phyloP scores from a whole-genome alignment of 2,113 vertebrate species.

The Procapra przewalskii region DNA sequence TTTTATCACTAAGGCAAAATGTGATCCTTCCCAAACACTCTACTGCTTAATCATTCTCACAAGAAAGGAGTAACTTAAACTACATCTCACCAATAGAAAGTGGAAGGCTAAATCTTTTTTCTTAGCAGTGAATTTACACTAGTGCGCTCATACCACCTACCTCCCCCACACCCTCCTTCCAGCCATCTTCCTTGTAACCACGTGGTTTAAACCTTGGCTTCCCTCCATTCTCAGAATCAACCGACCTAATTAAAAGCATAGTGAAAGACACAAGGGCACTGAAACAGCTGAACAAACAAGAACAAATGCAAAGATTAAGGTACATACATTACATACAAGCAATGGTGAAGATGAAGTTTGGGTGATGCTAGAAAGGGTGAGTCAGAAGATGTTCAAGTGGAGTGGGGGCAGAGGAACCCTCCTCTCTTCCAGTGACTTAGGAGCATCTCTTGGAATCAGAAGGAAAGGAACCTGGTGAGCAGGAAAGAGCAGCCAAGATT shows the following conservation, averaged over 20 bases:
- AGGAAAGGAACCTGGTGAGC: conserved; percentile 3
- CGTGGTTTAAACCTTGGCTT: conserved; percentile 4
- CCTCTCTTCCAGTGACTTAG: background rate
- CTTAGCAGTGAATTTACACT: background rate
- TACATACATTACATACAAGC: conserved; percentile 28
- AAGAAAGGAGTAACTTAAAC: background rate
- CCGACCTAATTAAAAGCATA: conserved; percentile 47
- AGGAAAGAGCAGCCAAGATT: background rate
- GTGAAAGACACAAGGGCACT: conserved; percentile 43
- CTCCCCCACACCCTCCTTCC: no score
- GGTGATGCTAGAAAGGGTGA: conserved; percentile 24
- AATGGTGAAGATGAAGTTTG: conserved; percentile 14
- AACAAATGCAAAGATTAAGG: background rate
- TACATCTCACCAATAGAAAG: background rate
- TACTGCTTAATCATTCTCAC: background rate
- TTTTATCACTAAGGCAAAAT: background rate
- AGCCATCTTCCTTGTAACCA: conserved; percentile 15
- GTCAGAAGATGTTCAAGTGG: conserved; percentile 33
- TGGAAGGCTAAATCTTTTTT: background rate
- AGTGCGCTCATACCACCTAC: background rate
- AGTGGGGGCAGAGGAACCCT: background rate
- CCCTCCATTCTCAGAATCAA: conserved; percentile 42
- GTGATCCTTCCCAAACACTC: background rate
- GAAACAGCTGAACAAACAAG: conserved; percentile 57
- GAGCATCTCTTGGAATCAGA: background rate